phyloP scores from a whole-genome alignment of 2,113 vertebrate genomes.

The Pangasianodon gigas region DNA sequence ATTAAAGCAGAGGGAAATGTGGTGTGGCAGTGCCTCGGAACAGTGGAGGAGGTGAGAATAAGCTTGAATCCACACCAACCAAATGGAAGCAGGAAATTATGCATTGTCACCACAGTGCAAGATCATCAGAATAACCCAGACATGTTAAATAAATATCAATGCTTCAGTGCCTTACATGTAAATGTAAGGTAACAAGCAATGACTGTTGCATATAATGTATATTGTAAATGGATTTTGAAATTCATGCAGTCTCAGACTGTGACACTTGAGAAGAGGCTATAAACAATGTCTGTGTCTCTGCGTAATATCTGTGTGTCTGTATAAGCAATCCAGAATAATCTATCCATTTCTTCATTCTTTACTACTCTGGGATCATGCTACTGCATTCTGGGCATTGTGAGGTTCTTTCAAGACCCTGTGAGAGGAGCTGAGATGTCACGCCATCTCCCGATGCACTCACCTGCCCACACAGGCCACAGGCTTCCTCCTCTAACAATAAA shows the following conservation, averaged over 20 bases:
- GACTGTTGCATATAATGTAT: too few relatives aligned
- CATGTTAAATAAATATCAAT: slow-evolving; percentile 9
- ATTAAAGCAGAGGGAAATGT: slow-evolving; percentile 47
- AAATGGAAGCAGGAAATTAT: slow-evolving; percentile 25
- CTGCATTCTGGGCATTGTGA: neutral
- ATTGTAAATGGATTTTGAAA: neutral
- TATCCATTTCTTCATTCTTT: neutral
- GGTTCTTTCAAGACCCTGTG: neutral
- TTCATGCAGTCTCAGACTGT: neutral
- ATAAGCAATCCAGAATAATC: neutral
- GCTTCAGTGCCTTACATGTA: neutral
- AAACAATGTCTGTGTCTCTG: neutral
- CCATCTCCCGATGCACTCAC: slow-evolving; percentile 16
- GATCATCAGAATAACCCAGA: slow-evolving; percentile 25
- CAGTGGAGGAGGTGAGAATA: slow-evolving; percentile 42
- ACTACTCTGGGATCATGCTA: neutral
- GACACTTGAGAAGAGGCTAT: neutral
- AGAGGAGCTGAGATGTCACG: neutral
- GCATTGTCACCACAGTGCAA: slow-evolving; percentile 15
- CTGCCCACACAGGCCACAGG: slow-evolving; percentile 28
- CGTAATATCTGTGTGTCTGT: neutral
- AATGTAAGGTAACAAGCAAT: neutral
- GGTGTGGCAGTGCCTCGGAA: slow-evolving; percentile 33
- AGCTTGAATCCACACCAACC: slow-evolving; percentile 37
- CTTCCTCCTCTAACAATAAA: slow-evolving; percentile 33